phyloP scores from a whole-genome alignment of 2,888 invertebrate species.

The Seira musarum region DNA sequence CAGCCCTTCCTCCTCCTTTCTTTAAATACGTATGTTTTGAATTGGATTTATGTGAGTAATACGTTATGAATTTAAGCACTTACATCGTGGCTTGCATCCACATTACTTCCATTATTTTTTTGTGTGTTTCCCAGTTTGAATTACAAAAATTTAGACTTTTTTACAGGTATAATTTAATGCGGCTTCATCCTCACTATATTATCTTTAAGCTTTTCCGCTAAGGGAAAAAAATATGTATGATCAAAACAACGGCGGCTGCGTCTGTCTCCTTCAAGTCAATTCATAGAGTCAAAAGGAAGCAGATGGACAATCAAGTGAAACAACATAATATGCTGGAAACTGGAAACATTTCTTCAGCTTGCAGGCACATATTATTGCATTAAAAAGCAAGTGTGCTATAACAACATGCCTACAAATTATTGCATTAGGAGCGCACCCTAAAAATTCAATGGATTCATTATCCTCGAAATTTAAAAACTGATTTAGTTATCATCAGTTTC shows the following conservation, averaged over 20 bases:
- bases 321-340: neutral
- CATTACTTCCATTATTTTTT: no score
- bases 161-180: no score
- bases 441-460: no score
- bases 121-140: neutral
- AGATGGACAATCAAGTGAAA: conserved; percentile 2
- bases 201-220: conserved; percentile 23
- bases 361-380: neutral
- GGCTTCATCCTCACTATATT: conserved; percentile 28
- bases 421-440: conserved; percentile 52
- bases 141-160: no score
- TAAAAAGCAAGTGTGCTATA: conserved; percentile 17
- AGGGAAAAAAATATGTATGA: neutral
- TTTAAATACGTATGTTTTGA: neutral
- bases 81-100: no score
- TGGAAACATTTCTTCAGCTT: neutral
- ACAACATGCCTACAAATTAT: conserved; percentile 60
- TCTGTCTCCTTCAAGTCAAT: neutral
- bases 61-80: neutral
- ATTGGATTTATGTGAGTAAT: conserved; percentile 1
- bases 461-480: conserved; percentile 17
- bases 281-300: neutral
- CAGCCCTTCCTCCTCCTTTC: conserved; percentile 23
- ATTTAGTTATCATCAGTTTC: conserved; percentile 4
- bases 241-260: no score